Percentiles rank a stretch among this genome's conserved stretches.
Evolutionary conservation across 2,888 invertebrate genomes (phyloP).

Genomic region (Agrochola circellaris): DNA sequence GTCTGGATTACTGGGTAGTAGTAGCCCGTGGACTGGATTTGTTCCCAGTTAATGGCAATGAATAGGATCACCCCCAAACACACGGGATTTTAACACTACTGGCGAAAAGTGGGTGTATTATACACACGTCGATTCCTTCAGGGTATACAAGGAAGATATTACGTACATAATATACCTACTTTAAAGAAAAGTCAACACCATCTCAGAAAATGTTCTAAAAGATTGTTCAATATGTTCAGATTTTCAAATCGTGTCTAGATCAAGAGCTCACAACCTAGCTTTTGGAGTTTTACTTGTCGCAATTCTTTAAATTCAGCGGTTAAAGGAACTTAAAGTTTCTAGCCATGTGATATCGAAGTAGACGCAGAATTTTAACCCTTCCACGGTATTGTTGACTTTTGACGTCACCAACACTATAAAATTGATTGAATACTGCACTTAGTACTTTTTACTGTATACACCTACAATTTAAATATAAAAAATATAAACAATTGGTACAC

Average conservation of each 20-base stretch:
- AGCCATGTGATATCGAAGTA: conserved; percentile 23
- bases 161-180: not conserved
- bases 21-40: not conserved
- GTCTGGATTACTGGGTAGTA: not conserved
- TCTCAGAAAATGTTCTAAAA: conserved; percentile 19
- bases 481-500: not conserved
- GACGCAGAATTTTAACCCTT: not conserved
- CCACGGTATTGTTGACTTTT: not conserved
- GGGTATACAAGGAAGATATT: not conserved
- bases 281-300: conserved; percentile 37
- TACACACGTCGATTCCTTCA: not conserved
- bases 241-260: conserved; percentile 53
- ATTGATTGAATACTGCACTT: not conserved
- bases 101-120: not conserved
- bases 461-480: too few species aligned
- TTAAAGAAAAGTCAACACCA: not conserved
- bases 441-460: not conserved
- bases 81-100: not conserved
- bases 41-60: not conserved
- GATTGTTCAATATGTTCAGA: conserved; percentile 46
- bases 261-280: conserved; percentile 50
- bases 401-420: not conserved
- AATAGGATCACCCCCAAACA: too few species aligned
- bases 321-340: not conserved
- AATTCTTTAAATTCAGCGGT: conserved; percentile 45